phyloP scores from a whole-genome alignment of 2,888 invertebrate genomes.

The Euphydryas editha region DNA sequence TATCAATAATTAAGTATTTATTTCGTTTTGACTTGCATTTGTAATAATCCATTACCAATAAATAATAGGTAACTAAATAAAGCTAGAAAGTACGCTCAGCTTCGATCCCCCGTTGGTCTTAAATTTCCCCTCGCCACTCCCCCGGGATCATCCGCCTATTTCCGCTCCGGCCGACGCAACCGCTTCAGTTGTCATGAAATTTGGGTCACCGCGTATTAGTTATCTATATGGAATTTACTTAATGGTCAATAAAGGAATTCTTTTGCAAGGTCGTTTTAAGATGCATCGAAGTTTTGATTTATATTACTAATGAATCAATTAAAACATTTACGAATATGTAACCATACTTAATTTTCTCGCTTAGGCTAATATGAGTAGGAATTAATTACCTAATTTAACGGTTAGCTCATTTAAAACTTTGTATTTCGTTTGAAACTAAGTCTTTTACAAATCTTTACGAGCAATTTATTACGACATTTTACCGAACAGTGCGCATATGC shows the following conservation, averaged over 20 bases:
- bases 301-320: not conserved
- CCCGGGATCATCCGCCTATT: slow-evolving; percentile 67
- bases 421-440: not conserved
- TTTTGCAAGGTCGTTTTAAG: slow-evolving; percentile 19
- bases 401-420: not conserved
- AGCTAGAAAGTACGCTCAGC: slow-evolving; percentile 41
- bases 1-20: not conserved
- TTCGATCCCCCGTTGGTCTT: slow-evolving; percentile 58
- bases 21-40: not conserved
- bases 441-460: slow-evolving; percentile 18
- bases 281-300: slow-evolving; percentile 6
- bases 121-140: slow-evolving; percentile 59
- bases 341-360: not conserved
- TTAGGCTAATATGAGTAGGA: not conserved
- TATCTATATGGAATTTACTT: slow-evolving; percentile 63
- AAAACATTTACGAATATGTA: too few species aligned
- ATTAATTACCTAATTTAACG: not conserved
- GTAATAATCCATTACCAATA: not conserved
- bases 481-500: slow-evolving; percentile 50
- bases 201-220: slow-evolving; percentile 74
- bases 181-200: slow-evolving; percentile 67
- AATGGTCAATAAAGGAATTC: slow-evolving; percentile 54
- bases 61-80: slow-evolving; percentile 26
- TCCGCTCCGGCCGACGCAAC: slow-evolving; percentile 54
- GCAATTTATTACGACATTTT: slow-evolving; percentile 46